Evolutionary conservation across 2,888 invertebrate genomes (phyloP).

Genomic region (Watsonalla cultraria): DNA sequence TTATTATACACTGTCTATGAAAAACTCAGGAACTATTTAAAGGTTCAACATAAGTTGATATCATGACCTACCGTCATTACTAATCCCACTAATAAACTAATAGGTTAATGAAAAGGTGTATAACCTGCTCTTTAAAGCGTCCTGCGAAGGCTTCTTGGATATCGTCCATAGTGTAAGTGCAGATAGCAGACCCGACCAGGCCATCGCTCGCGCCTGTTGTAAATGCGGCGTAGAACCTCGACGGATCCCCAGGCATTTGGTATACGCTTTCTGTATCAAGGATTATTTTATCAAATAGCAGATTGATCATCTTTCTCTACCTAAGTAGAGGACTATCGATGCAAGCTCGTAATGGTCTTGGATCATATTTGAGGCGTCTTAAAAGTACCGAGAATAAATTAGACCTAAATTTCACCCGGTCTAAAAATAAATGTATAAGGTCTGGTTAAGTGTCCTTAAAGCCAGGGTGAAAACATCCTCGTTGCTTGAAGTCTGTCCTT

Average conservation of each 20-base stretch:
- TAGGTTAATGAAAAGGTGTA: too few relatives aligned
- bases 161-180: constrained; percentile 81
- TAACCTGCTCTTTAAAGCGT: constrained; percentile 82
- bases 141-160: constrained; percentile 84
- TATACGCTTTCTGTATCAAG: constrained; percentile 80
- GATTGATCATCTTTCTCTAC: too few relatives aligned
- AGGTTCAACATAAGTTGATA: too few relatives aligned
- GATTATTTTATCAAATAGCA: too few relatives aligned
- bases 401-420: not conserved
- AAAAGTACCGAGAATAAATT: not conserved
- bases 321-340: too few relatives aligned
- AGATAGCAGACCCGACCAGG: constrained; percentile 84
- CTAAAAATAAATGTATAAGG: not conserved
- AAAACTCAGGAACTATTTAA: too few relatives aligned
- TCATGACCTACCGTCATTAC: too few relatives aligned
- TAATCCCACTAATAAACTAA: too few relatives aligned
- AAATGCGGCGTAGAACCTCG: constrained; percentile 83
- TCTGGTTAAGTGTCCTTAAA: not conserved
- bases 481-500: not conserved
- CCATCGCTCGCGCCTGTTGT: constrained; percentile 83
- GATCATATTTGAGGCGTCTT: too few relatives aligned
- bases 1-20: too few relatives aligned
- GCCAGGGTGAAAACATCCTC: not conserved
- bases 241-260: constrained; percentile 80
- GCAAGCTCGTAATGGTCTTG: too few relatives aligned